Percentiles rank a stretch among this genome's conserved stretches.
Evolutionary conservation across 2,888 invertebrate species (phyloP).

Genomic region (Lepidocyrtinus sp.): DNA sequence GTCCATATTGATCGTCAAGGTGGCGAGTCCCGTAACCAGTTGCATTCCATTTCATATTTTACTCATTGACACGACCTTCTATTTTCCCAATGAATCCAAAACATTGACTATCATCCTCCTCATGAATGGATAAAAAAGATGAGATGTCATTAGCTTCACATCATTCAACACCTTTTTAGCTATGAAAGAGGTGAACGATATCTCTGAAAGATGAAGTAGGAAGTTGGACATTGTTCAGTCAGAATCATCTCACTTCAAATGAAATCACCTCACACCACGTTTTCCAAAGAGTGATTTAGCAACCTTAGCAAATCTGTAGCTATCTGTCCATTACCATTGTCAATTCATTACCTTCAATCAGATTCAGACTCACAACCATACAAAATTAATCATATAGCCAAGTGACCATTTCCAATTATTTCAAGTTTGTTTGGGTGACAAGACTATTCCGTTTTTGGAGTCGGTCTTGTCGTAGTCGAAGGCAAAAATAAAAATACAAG

Average conservation of each 20-base stretch:
- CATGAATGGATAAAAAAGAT: not conserved
- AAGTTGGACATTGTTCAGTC: not conserved
- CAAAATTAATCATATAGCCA: no score
- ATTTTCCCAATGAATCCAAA: conserved; percentile 1
- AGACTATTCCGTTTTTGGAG: conserved; percentile 10
- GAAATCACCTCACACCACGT: no score
- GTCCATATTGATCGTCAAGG: not conserved
- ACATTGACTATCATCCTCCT: no score
- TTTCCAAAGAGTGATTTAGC: no score
- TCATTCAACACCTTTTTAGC: conserved; percentile 11
- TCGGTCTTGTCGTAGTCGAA: no score
- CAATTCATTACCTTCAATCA: no score
- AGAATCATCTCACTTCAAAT: no score
- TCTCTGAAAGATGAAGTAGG: conserved; percentile 10
- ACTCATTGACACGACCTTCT: not conserved
- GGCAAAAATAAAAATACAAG: not conserved
- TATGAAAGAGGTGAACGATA: conserved; percentile 45
- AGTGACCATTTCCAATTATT: no score
- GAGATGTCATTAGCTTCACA: conserved; percentile 14
- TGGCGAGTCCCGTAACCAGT: not conserved
- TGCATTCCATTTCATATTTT: conserved; percentile 8
- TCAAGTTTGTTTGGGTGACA: no score
- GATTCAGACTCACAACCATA: no score
- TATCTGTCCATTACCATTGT: no score
- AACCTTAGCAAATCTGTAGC: no score